Evolutionary conservation across 2,797 vertebrate species (phyloP), one percentile per base, ranked within the genome.

Genomic region (Cichlasoma orientale): DNA sequence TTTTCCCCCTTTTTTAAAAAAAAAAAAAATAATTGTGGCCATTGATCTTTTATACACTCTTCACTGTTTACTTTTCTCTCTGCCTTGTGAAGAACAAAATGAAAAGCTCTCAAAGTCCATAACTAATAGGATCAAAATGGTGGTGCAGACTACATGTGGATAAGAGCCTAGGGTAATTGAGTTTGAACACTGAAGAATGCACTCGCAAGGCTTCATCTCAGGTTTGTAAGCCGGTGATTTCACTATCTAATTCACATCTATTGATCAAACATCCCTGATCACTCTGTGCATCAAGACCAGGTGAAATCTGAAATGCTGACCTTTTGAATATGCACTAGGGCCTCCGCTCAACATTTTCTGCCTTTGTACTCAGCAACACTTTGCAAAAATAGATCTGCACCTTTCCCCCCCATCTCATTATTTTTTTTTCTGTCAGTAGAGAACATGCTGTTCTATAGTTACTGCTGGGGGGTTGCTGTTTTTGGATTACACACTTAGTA

Each of bases 51-150:
- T 2, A 2, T 71, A 23, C 54, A 2, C 33, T 72, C 25, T 78
- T 63, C 52, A 55, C 71, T 47, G 53, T 76, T 84, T 84, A 72
- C 57, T 38, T 77, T 78, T 75, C 36, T 58, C 66, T 52, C 16
- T n/a, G 61, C 50, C 56, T 85, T 53, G 57, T 82, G 72, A 88
- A 71, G 77, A 84, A 74, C 80, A 59, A 88, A 91, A 87, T 74
- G 38, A 91, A 93, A 92, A 82, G 79, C 88, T 89, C 79, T 92
- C 74, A 79, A 89, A 79, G 84, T 88, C 90, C 81, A 84, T 85
- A 89, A 82, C 81, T 93, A 94, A 93, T 87, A 56, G 74, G 87
- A 93, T 94, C 89, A 92, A 87, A 82, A 87, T 84, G 86, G 68
- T 74, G 80, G 79, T 53, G 66, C 56, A 74, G 86, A 72, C 83